A percentile compares a stretch with the other conserved stretches of the same genome.
phyloP scores from a whole-genome alignment of 2,888 invertebrate species.

The Charanyca ferruginea region DNA sequence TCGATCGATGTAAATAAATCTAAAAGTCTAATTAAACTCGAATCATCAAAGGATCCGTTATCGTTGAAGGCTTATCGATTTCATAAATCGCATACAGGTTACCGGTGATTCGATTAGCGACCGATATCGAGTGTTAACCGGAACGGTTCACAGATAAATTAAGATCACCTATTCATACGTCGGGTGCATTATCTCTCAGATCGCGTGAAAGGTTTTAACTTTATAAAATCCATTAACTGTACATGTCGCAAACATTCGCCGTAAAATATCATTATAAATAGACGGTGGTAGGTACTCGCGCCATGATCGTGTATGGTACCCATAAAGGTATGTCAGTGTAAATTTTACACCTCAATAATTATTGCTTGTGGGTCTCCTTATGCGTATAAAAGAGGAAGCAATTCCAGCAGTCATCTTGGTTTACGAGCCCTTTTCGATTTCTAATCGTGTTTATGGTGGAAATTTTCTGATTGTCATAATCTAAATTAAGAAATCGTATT shows the following conservation, averaged over 20 bases:
- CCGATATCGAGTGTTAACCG: constrained; percentile 83
- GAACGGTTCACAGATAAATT: constrained; percentile 87
- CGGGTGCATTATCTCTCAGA: constrained; percentile 82
- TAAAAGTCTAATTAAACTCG: constrained; percentile 72
- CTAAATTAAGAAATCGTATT: constrained; percentile 64
- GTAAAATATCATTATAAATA: constrained; percentile 81
- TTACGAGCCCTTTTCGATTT: constrained; percentile 82
- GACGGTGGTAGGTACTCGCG: constrained; percentile 63
- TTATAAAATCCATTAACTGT: constrained; percentile 85
- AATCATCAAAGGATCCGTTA: constrained; percentile 79
- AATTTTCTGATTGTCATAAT: constrained; percentile 72
- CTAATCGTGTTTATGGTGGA: constrained; percentile 79
- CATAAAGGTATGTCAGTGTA: constrained; percentile 83
- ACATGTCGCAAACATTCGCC: constrained; percentile 81
- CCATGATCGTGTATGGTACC: constrained; percentile 65
- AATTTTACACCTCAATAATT: constrained; percentile 86
- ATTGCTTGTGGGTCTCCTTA: constrained; percentile 74
- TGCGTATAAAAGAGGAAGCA: constrained; percentile 80
- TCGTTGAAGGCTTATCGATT: constrained; percentile 77
- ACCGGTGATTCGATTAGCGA: constrained; percentile 84
- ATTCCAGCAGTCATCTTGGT: constrained; percentile 81
- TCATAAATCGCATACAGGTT: constrained; percentile 84
- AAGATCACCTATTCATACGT: constrained; percentile 90
- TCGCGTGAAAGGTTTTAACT: constrained; percentile 84
- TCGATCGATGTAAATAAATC: constrained; percentile 65